These are phyloP conservation scores for Lycaon pictus DNA, from an alignment of 2,113 vertebrate genomes.

Conservation along the genomic window DNA sequence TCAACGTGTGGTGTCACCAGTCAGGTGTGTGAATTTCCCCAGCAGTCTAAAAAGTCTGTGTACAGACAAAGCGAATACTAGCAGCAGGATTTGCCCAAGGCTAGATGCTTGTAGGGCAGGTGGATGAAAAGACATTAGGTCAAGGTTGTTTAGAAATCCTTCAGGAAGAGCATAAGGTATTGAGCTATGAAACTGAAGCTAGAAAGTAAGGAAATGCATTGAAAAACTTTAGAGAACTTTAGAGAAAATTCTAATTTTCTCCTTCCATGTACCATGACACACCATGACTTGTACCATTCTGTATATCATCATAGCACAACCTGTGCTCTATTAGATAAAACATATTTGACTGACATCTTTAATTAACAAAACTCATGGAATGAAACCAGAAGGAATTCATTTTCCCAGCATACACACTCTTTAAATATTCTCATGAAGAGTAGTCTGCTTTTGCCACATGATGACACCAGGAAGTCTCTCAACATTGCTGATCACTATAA, in stretches of 20 bases:
- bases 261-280: background rate
- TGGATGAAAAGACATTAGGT: background rate
- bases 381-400: background rate
- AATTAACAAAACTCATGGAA: background rate
- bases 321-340: background rate
- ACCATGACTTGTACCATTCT: background rate
- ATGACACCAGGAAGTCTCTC: background rate
- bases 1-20: background rate
- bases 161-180: background rate
- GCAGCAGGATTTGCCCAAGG: background rate
- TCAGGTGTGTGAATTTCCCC: background rate
- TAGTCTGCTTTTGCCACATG: background rate
- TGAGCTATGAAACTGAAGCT: background rate
- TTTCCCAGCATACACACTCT: background rate
- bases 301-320: background rate
- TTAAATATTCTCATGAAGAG: background rate
- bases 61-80: background rate
- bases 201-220: background rate
- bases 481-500: background rate
- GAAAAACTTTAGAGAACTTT: background rate
- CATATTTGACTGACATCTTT: background rate
- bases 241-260: background rate
- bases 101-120: background rate
- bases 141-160: conserved; percentile 26
- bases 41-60: background rate